Evolutionary conservation across 1,140 invertebrate species (phyloP).

Genomic region (Penaeus indicus): DNA sequence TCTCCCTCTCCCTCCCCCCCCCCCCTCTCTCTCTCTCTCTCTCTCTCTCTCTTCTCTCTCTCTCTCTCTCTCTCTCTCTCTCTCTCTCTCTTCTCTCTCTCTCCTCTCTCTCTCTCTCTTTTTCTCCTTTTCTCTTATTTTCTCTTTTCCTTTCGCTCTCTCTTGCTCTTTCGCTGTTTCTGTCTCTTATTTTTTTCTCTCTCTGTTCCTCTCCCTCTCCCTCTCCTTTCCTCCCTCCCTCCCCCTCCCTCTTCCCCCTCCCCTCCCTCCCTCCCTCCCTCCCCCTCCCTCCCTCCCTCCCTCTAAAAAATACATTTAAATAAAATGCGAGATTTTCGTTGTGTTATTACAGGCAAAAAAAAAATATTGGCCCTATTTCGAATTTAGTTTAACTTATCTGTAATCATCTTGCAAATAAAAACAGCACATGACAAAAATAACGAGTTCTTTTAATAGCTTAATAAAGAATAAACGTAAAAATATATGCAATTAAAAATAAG

Average conservation of each 20-base stretch:
- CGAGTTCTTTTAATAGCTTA: too few species aligned
- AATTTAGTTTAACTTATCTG: too few species aligned
- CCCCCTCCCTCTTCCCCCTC: background rate
- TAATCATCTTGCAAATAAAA: too few species aligned
- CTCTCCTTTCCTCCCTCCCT: constrained; percentile 1
- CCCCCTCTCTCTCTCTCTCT: too few species aligned
- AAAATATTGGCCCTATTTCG: too few species aligned
- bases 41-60: too few species aligned
- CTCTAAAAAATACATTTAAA: background rate
- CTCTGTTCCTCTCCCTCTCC: constrained; percentile 6
- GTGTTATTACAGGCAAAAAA: too few species aligned
- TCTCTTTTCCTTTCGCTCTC: constrained; percentile 5
- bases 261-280: background rate
- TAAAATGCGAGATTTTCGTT: too few species aligned
- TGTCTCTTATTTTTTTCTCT: background rate
- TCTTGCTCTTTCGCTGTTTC: background rate
- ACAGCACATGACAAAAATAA: too few species aligned
- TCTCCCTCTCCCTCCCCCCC: background rate
- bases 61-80: background rate
- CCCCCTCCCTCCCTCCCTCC: background rate
- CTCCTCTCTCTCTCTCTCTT: constrained; percentile 4
- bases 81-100: background rate
- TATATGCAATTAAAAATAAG: too few species aligned
- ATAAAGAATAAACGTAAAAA: too few species aligned
- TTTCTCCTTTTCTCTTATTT: background rate